Base-by-base conservation (phyloP, 2,888 invertebrate genomes). In the Trichacis sp. region DNA sequence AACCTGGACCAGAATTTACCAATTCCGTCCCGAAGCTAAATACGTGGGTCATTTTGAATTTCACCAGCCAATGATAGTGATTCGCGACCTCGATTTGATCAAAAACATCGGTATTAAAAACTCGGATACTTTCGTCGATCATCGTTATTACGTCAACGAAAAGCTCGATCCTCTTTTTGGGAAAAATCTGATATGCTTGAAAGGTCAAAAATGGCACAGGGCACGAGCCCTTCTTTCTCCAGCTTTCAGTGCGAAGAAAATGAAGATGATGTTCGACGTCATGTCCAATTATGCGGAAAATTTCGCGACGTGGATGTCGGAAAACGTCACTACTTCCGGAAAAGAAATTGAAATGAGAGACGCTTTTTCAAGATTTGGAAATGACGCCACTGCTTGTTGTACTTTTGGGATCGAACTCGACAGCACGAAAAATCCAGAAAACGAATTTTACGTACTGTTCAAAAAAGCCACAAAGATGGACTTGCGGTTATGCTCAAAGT, bases 341-440 rank as follows among this genome's bases (percentile, higher is more conserved):
- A 53, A 62, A 12, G 42, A 52, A n/a, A 62, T 69, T 9, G 82
- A 85, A 36, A 77, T 84, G 68, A 86, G 85, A 62, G 84, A 86
- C 3, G 78, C 79, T 8, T 80, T 79, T 40, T 72, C 79, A 9
- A 76, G 75, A 36, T 83, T 76, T 50, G 82, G 85, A 0, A 86
- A 83, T 49, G 87, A 87, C 70, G 84, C 84, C 0, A 86, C 87
- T 8, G 86, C 86, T 0, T 81, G 85, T 0, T 79, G 83, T n/a
- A 86, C 86, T 0, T 87, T 86, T 68, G 87, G 87, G 0, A 67
- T 86, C 14, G 79, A 78, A 14, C 71, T 80, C 11, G 72, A 84
- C 59, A 79, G 81, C 0, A 65, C 82, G 59, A 64, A 65, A 15
- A 54, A 82, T 2, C 73, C 70, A 3, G 60, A 77, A 0, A 84